A percentile compares a stretch with the other conserved stretches of the same genome.
Conservation (phyloP, 2,888 invertebrate species). For the Limenitis camilla region DNA sequence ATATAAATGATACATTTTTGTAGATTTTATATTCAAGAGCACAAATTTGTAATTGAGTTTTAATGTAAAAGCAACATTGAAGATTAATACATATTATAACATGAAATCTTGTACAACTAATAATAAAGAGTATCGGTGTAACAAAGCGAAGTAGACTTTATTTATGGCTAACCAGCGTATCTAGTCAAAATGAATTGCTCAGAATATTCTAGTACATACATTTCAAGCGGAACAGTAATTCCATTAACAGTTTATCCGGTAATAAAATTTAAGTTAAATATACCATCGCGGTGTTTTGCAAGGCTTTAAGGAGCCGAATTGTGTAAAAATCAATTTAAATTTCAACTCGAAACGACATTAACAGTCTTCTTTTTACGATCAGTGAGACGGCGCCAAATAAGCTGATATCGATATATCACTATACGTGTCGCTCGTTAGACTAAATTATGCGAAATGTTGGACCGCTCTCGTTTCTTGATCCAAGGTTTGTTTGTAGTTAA, state of each 20-base stretch:
- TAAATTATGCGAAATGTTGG: slow-evolving; percentile 19
- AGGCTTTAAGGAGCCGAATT: slow-evolving; percentile 22
- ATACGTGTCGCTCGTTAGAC: slow-evolving; percentile 14
- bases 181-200: no score
- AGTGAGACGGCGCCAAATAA: slow-evolving; percentile 17
- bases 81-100: no score
- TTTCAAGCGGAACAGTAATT: no score
- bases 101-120: no score
- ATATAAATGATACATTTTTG: no score
- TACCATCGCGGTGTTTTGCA: slow-evolving; percentile 36
- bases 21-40: no score
- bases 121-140: no score
- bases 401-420: slow-evolving; percentile 19
- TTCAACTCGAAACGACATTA: slow-evolving; percentile 8
- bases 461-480: not conserved
- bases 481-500: not conserved
- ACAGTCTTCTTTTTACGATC: slow-evolving; percentile 12
- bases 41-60: no score
- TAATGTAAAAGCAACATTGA: no score
- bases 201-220: no score
- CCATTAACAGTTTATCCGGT: slow-evolving; percentile 40
- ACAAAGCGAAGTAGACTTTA: no score
- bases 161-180: no score
- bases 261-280: slow-evolving; percentile 40
- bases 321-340: slow-evolving; percentile 12